These are phyloP conservation scores for Callitettix versicolor DNA, from an alignment of 1,140 invertebrate genomes.

Conservation along the genomic window DNA sequence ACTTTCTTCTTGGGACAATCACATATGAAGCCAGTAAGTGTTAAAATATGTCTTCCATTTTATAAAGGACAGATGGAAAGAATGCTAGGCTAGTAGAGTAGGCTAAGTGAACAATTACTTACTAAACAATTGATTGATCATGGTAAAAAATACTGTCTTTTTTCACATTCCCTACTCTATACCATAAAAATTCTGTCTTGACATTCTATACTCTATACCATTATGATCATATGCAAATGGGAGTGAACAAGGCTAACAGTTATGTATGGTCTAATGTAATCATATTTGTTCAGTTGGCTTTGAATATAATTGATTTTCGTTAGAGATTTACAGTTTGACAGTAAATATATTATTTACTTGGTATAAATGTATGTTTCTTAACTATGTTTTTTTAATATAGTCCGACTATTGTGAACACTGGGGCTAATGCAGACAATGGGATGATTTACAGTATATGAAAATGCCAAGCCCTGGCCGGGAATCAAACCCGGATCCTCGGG, in stretches of 20 bases:
- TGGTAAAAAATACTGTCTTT: background rate
- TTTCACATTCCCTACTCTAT: background rate
- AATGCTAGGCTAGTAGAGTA: too few species aligned
- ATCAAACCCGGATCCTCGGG: too few species aligned
- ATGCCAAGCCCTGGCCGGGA: too few species aligned
- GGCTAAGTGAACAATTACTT: background rate
- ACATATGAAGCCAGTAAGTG: conserved; percentile 35
- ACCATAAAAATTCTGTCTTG: background rate
- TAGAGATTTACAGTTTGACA: background rate
- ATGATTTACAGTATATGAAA: too few species aligned
- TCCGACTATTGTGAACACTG: too few species aligned
- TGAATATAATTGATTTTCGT: background rate
- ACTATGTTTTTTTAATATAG: background rate
- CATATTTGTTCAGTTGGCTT: background rate
- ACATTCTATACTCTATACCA: background rate
- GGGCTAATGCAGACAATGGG: too few species aligned
- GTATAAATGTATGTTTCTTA: background rate
- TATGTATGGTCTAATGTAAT: background rate
- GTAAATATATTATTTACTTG: background rate
- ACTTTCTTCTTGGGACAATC: conserved; percentile 72
- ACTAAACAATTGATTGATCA: background rate
- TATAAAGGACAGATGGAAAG: background rate
- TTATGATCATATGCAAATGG: background rate
- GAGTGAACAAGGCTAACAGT: background rate
- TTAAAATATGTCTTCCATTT: background rate